These are phyloP conservation scores for Tauraco hartlaubi DNA, from an alignment of 2,797 vertebrate species.

Conservation along the genomic window DNA sequence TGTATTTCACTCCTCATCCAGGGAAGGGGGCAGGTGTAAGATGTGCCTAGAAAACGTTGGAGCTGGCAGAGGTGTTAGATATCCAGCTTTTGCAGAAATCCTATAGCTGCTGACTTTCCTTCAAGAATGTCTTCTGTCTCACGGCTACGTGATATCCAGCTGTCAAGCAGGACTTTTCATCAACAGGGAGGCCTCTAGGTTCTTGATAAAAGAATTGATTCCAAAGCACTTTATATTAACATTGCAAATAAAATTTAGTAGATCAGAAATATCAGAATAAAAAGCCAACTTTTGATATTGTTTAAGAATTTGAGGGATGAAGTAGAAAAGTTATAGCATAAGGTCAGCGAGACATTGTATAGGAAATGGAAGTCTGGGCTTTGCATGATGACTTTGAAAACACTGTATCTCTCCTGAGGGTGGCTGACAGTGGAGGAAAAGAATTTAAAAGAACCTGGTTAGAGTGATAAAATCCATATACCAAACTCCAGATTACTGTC, in stretches of 20 bases:
- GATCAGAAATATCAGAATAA: not conserved
- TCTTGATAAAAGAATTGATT: not conserved
- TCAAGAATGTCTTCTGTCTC: not conserved
- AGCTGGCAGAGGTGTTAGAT: not conserved
- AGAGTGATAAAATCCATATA: slow-evolving; percentile 42
- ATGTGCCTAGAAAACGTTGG: not conserved
- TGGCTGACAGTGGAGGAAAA: slow-evolving; percentile 3
- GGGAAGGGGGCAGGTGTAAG: not conserved
- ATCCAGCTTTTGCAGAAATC: not conserved
- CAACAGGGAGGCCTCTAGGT: not conserved
- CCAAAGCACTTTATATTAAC: not conserved
- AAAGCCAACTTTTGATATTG: not conserved
- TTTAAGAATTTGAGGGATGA: not conserved
- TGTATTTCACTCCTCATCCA: not conserved
- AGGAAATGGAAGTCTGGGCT: not conserved
- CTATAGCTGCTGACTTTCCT: not conserved
- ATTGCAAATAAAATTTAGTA: not conserved
- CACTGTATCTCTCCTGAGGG: not conserved
- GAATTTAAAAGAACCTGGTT: not conserved
- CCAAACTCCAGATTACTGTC: slow-evolving; percentile 4
- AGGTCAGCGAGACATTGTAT: not conserved
- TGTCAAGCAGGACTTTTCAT: not conserved
- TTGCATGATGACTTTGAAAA: not conserved
- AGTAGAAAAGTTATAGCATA: not conserved
- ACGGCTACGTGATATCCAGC: not conserved